Evolutionary conservation across 2,797 vertebrate genomes (phyloP), one percentile per base, ranked within the genome.

Genomic region (Neosilurus mollespiculum): DNA sequence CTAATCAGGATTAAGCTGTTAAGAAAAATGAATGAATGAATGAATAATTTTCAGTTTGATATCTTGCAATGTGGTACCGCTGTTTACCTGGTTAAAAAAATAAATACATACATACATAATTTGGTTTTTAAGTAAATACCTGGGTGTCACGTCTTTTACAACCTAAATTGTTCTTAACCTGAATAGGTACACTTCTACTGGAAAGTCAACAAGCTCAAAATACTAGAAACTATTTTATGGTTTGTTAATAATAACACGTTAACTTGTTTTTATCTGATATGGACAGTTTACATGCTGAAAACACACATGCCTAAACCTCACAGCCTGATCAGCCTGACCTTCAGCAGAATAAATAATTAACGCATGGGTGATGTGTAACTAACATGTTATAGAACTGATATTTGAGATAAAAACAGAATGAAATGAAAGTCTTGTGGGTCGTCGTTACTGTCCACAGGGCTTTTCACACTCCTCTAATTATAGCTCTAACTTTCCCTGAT

Each of bases 401-500:
- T 54, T 18, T 30, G 15, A 22, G 20, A 53, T 34, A 18, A 66
- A 73, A 49, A 16, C 15, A 20, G 43, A 66, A 30, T 30, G 30
- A 30, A 30, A 58, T 75, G 56, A 30, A 20, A 26, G 59, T 78
- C 59, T 78, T 12, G 8, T 49, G 37, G 14, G n/a, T 49, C 2
- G 14, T 16, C 5, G 7, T 78, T 26, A 78, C 69, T 66, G 69
- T 73, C 58, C 58, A 72, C 30, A 56, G 58, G 18, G 11, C 61
- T 24, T 30, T 80, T 15, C 12, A 58, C 78, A 75, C 75, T 43
- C 24, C 10, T 79, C 86, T 87, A 85, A 78, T 66, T 72, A 83
- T 83, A 81, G 72, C 65, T 64, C 76, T 51, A 71, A 80, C 64
- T 82, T 76, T 83, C 56, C 67, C 83, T 61, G 12, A 78, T 83